These are phyloP conservation scores for Nettapus auritus DNA, from an alignment of 2,113 vertebrate genomes.

Conservation along the genomic window DNA sequence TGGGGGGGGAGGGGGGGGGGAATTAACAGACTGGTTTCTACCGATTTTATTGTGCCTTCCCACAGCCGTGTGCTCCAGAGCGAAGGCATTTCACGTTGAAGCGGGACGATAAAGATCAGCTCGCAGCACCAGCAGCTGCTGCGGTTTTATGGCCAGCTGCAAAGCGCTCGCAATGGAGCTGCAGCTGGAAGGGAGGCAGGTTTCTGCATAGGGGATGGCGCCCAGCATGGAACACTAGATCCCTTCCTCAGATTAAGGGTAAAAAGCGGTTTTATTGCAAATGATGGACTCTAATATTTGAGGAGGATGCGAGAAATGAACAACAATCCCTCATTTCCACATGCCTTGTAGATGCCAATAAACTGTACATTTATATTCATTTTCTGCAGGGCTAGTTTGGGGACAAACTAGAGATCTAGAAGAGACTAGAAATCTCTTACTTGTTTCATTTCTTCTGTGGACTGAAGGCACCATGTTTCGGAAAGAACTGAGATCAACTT, in stretches of 20 bases:
- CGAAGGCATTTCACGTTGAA: constrained; percentile 2
- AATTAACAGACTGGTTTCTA: constrained; percentile 21
- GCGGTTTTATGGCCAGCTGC: constrained; percentile 2
- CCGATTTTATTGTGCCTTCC: constrained; percentile 19
- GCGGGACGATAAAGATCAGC: constrained; percentile 16
- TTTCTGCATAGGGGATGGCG: neutral
- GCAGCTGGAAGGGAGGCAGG: neutral
- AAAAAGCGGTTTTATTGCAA: neutral
- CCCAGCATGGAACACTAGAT: neutral
- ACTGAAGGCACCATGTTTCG: accelerated
- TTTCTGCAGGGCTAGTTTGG: neutral
- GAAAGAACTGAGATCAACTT: constrained; percentile 62
- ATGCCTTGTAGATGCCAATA: neutral
- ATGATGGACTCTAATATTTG: neutral
- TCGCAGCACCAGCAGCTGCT: neutral
- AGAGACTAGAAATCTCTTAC: constrained; percentile 21
- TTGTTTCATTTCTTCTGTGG: neutral
- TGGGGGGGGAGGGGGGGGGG: neutral
- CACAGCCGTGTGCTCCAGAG: constrained; percentile 15
- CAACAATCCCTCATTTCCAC: accelerated
- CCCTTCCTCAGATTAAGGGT: neutral
- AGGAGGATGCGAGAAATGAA: neutral
- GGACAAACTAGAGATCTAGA: too few species aligned
- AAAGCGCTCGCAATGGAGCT: neutral
- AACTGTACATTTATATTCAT: neutral